Conservation (phyloP, 2,113 vertebrate species). For the Larimichthys crocea region DNA sequence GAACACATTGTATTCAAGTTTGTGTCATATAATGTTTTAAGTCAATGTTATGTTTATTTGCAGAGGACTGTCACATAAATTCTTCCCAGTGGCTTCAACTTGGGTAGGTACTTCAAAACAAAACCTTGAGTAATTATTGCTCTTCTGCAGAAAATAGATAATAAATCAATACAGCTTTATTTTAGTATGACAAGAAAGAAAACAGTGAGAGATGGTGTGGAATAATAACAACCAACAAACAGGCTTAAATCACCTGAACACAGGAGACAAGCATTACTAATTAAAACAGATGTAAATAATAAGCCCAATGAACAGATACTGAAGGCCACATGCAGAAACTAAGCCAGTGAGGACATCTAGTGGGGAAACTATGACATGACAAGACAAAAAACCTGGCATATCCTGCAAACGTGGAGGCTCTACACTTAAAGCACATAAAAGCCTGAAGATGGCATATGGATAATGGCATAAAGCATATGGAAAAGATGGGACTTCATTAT, state of each 20-base stretch:
- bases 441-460: neutral
- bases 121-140: neutral
- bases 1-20: neutral
- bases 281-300: neutral
- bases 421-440: neutral
- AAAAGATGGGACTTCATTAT: neutral
- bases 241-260: neutral
- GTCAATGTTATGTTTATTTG: neutral
- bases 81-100: neutral
- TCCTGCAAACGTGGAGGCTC: neutral
- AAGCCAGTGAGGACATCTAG: slow-evolving; percentile 43
- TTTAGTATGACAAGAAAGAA: neutral
- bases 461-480: too few species aligned
- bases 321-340: neutral
- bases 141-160: neutral
- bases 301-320: neutral
- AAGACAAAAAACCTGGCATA: slow-evolving; percentile 1
- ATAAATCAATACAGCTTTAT: too few species aligned
- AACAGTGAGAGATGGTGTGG: neutral
- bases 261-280: neutral
- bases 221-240: neutral
- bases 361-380: slow-evolving; percentile 32
- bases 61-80: neutral
- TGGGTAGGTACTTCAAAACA: neutral
- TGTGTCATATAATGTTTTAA: neutral